Evolutionary conservation across 2,113 vertebrate species (phyloP).

Genomic region (Thinocorus orbignyianus): DNA sequence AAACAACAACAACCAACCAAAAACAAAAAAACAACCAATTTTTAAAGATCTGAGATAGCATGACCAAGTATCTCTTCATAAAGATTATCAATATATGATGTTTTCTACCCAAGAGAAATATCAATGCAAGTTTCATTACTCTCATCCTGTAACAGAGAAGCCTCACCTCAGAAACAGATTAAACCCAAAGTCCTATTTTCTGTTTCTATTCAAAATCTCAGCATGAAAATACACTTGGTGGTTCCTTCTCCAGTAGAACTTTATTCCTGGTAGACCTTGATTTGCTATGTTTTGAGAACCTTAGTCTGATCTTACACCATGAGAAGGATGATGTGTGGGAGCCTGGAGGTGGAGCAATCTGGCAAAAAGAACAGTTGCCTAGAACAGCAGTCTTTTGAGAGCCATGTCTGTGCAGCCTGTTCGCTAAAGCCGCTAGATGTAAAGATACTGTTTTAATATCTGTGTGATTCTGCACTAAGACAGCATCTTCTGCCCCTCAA

Average conservation of each 20-base stretch:
- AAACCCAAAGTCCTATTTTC: background rate
- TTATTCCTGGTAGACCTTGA: background rate
- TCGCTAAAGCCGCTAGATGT: background rate
- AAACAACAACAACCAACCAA: too few relatives aligned
- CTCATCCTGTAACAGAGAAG: background rate
- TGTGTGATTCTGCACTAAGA: background rate
- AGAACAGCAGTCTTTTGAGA: background rate
- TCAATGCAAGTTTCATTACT: background rate
- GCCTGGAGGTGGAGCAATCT: background rate
- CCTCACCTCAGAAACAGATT: background rate
- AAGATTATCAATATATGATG: background rate
- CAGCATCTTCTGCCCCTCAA: background rate
- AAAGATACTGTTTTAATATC: background rate
- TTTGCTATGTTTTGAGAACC: background rate
- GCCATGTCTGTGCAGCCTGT: background rate
- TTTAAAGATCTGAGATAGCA: background rate
- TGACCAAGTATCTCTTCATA: background rate
- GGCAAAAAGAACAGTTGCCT: background rate
- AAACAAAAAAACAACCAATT: background rate
- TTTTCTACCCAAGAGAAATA: background rate
- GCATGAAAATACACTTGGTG: background rate
- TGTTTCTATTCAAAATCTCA: background rate
- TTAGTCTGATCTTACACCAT: background rate
- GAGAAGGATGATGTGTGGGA: accelerated
- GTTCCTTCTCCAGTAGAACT: background rate